phyloP scores from a whole-genome alignment of 2,797 vertebrate species.

The Antennarius maculatus region DNA sequence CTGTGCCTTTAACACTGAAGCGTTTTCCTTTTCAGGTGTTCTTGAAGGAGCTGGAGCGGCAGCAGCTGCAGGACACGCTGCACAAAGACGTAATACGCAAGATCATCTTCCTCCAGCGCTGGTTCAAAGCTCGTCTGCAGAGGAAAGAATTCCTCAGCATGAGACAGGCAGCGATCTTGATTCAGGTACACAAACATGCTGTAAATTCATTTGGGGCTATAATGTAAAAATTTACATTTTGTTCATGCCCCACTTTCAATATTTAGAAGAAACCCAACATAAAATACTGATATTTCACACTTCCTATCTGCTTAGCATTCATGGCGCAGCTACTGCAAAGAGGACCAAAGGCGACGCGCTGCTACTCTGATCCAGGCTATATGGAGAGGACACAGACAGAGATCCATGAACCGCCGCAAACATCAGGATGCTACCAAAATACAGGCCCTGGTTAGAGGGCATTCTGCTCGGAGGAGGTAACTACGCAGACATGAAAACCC shows the following conservation, averaged over 20 bases:
- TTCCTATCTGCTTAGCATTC: slow-evolving; percentile 70
- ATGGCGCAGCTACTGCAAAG: slow-evolving; percentile 83
- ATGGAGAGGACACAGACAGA: slow-evolving; percentile 85
- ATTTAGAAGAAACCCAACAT: background rate
- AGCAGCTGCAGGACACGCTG: slow-evolving; percentile 90
- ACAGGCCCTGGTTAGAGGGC: slow-evolving; percentile 89
- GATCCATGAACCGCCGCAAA: slow-evolving; percentile 69
- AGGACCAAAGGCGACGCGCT: slow-evolving; percentile 76
- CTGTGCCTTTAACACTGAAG: background rate
- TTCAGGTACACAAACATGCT: slow-evolving; percentile 84
- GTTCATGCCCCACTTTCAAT: background rate
- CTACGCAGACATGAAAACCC: background rate
- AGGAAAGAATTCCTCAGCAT: slow-evolving; percentile 86
- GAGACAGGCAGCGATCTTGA: slow-evolving; percentile 81
- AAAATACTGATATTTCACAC: background rate
- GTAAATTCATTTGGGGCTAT: background rate
- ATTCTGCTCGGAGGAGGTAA: slow-evolving; percentile 90
- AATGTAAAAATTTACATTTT: background rate
- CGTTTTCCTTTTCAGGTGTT: slow-evolving; percentile 85
- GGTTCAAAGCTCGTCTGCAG: slow-evolving; percentile 88
- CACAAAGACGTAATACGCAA: slow-evolving; percentile 94
- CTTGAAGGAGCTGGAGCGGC: slow-evolving; percentile 92
- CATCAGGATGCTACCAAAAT: slow-evolving; percentile 80
- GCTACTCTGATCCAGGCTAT: slow-evolving; percentile 84
- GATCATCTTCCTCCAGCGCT: slow-evolving; percentile 93